phyloP scores from a whole-genome alignment of 1,140 invertebrate species.

The Gyrodactylus bullatarudis region DNA sequence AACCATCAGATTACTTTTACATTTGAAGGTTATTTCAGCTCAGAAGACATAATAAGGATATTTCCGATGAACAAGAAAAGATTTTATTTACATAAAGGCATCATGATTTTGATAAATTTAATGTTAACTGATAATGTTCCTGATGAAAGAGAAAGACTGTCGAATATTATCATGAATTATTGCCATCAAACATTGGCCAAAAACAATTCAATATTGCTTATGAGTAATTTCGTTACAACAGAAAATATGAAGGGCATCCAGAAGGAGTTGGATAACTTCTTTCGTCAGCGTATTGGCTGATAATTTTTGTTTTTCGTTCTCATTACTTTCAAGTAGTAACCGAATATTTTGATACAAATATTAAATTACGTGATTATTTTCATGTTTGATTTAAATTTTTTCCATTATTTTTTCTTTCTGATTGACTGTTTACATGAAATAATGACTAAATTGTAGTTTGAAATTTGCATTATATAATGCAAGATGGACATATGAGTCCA shows the following conservation, averaged over 20 bases:
- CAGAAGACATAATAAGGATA: not conserved
- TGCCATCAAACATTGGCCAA: not conserved
- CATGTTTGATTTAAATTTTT: too few species aligned
- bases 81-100: not conserved
- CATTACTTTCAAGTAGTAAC: too few species aligned
- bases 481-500: too few species aligned
- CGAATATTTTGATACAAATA: too few species aligned
- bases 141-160: not conserved
- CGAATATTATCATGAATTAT: not conserved
- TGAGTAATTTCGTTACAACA: not conserved
- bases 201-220: not conserved
- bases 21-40: not conserved
- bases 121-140: not conserved
- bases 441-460: too few species aligned
- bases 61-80: not conserved
- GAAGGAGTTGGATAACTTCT: not conserved
- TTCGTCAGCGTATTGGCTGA: too few species aligned
- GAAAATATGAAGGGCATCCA: not conserved
- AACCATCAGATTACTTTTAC: not conserved
- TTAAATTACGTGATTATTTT: too few species aligned
- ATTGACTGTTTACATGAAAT: too few species aligned
- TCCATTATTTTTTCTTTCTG: too few species aligned
- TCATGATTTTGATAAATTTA: not conserved
- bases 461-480: too few species aligned
- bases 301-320: too few species aligned